Percentiles rank a stretch among this genome's conserved stretches.
These are phyloP conservation scores for Muscina levida DNA, from an alignment of 2,888 invertebrate species.

Conservation along the genomic window DNA sequence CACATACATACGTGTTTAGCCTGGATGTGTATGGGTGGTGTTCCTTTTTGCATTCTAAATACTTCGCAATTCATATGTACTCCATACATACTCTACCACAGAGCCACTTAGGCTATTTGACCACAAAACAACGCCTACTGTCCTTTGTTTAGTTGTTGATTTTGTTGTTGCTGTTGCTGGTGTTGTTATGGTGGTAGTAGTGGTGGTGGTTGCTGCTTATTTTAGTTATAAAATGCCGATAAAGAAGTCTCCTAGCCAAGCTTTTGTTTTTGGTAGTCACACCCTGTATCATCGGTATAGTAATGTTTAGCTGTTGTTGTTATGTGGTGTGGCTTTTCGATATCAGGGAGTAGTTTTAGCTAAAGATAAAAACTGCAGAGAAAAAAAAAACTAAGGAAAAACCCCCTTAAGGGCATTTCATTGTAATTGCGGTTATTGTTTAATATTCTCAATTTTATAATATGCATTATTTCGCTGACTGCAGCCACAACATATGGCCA, in stretches of 20 bases:
- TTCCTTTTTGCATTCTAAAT: slow-evolving; percentile 53
- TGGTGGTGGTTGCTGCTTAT: no score
- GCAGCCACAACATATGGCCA: slow-evolving; percentile 17
- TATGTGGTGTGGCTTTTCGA: slow-evolving; percentile 50
- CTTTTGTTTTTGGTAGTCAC: slow-evolving; percentile 51
- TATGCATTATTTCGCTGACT: slow-evolving; percentile 30
- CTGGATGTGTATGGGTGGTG: no score
- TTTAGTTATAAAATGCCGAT: no score
- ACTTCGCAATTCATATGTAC: neutral
- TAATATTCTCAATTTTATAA: slow-evolving; percentile 34
- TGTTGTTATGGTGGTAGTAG: no score
- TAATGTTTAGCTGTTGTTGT: slow-evolving; percentile 32
- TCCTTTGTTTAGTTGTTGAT: slow-evolving; percentile 59
- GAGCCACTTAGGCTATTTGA: slow-evolving; percentile 52
- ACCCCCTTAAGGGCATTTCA: slow-evolving; percentile 49
- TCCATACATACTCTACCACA: neutral
- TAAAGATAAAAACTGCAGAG: slow-evolving; percentile 2
- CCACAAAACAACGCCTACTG: slow-evolving; percentile 64
- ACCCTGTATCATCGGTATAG: slow-evolving; percentile 56
- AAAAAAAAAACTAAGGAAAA: slow-evolving; percentile 19
- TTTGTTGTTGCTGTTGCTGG: slow-evolving; percentile 4
- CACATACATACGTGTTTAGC: slow-evolving; percentile 24
- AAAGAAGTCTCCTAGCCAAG: slow-evolving; percentile 18
- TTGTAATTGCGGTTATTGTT: slow-evolving; percentile 54
- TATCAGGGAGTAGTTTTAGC: slow-evolving; percentile 60